Base-by-base conservation (phyloP, 2,888 invertebrate species). In the Dorcus hopei region DNA sequence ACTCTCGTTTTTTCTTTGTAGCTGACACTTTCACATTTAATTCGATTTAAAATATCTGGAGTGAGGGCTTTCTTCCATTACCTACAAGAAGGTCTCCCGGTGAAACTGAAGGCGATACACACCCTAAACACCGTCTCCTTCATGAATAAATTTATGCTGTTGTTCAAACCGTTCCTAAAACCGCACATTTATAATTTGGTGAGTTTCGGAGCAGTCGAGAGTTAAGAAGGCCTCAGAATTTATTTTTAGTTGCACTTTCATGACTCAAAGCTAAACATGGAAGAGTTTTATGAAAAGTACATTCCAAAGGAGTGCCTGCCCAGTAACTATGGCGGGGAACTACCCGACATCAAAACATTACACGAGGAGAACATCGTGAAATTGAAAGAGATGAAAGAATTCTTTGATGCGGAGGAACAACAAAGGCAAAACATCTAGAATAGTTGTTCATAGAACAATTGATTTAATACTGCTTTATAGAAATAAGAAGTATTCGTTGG, bases 61-160 rank as follows among this genome's bases (percentile, higher is more conserved):
- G 73, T 89, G 1, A 82, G 84, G 42, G 83, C 84, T 70, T 86
- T 87, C 74, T 85, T 88, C 77, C 80, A 81, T 59, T 89, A 86
- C 73, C 74, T 88, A 3, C 88, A 90, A 72, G 88, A 89, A 67
- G 88, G 84, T 14, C 74, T 87, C 74, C 88, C 89, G 0, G 82
- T 87, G 2, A 81, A 86, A 57, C 80, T 89, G 74, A 83, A 83
- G 64, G 84, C 81, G 0, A 85, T 89, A 54, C 87, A 89, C 71
- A 81, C 89, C 1, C 74, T 90, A 51, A 89, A 90, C 68, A 74
- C 77, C 0, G 74, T 77, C 0, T 78, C 81, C 68, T 78, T 82
- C 58, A 71, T 81, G 53, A 79, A 81, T 62, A 82, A 81, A 70
- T 65, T 82, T 33, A 70, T 82, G 67, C 63, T 76, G 1, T 70